A percentile compares a stretch with the other conserved stretches of the same genome.
Conservation (phyloP, 2,888 invertebrate genomes). For the Crocallis elinguaria region DNA sequence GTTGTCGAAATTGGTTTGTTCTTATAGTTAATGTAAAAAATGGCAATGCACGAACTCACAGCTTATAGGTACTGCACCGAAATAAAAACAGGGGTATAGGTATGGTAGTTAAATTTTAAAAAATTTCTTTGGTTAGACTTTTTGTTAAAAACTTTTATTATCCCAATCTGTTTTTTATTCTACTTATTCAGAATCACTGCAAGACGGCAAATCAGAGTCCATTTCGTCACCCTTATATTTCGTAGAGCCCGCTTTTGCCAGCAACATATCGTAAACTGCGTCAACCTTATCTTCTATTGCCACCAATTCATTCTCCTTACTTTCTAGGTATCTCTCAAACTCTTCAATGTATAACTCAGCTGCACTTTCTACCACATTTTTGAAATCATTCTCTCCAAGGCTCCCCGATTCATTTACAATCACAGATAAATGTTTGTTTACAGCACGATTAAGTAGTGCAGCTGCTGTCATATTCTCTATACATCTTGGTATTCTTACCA, state of each 20-base stretch:
- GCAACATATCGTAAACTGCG: conserved; percentile 34
- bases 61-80: no score
- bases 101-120: no score
- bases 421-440: neutral
- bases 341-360: conserved; percentile 1
- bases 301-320: neutral
- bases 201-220: conserved; percentile 38
- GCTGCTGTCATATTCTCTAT: conserved; percentile 38
- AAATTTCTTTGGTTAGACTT: no score
- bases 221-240: neutral
- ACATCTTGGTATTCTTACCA: conserved; percentile 44
- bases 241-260: neutral
- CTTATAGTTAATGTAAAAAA: no score
- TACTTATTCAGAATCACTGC: conserved; percentile 36
- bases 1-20: no score
- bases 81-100: no score
- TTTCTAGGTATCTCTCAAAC: conserved; percentile 3
- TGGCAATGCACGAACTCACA: no score
- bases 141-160: neutral
- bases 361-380: neutral
- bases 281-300: conserved; percentile 39
- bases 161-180: neutral
- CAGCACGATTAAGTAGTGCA: neutral
- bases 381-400: neutral
- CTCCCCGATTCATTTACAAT: neutral